Evolutionary conservation across 2,113 vertebrate genomes (phyloP).

Genomic region (Sapayoa aenigma): DNA sequence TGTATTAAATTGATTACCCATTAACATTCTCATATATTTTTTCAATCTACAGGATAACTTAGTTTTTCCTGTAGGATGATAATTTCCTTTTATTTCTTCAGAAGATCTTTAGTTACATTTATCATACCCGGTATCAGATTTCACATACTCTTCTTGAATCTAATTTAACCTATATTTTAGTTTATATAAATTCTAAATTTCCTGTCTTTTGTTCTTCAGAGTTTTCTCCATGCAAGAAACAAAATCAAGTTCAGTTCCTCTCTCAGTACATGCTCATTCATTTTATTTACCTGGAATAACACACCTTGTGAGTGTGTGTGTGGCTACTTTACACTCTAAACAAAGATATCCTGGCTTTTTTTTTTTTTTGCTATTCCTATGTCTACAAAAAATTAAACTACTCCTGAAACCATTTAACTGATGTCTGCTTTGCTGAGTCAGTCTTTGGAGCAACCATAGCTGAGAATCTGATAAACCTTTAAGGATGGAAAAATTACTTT

Average conservation of each 20-base stretch:
- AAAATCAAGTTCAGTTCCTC: not conserved
- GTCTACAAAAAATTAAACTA: not conserved
- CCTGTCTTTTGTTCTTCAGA: not conserved
- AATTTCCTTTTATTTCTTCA: not conserved
- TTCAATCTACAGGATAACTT: not conserved
- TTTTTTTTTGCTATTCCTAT: not conserved
- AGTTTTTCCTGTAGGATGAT: not conserved
- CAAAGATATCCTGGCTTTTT: not conserved
- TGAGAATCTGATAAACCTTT: not conserved
- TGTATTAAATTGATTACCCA: not conserved
- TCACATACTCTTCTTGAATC: not conserved
- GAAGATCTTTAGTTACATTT: not conserved
- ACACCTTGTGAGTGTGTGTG: not conserved
- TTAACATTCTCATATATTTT: not conserved
- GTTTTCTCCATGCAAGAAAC: not conserved
- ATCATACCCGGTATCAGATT: not conserved
- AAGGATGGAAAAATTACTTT: slow-evolving; percentile 5
- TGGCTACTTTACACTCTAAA: not conserved
- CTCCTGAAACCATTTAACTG: not conserved
- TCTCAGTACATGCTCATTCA: not conserved
- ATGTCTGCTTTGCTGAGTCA: not conserved
- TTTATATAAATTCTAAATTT: not conserved
- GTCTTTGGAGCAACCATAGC: not conserved
- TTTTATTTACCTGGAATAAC: not conserved
- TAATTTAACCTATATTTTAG: not conserved